These are phyloP conservation scores for Epinephelus cyanopodus DNA, from an alignment of 2,113 vertebrate species.

Conservation along the genomic window DNA sequence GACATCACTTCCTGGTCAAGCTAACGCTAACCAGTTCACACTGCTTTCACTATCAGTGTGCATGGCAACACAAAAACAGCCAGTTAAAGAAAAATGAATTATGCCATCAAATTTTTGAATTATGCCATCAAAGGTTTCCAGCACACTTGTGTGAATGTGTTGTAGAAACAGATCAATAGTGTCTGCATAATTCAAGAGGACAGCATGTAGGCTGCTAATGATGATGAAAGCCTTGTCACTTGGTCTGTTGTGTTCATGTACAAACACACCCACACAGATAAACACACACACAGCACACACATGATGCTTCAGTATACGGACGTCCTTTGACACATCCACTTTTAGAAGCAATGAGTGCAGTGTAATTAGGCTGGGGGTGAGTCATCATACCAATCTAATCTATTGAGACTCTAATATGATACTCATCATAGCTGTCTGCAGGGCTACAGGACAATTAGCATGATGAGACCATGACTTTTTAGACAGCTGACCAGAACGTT, in stretches of 20 bases:
- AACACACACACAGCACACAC: conserved; percentile 11
- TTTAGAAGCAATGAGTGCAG: conserved; percentile 23
- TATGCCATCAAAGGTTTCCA: conserved; percentile 29
- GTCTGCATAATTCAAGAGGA: conserved; percentile 87
- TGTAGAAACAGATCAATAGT: conserved; percentile 59
- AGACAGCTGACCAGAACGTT: not conserved
- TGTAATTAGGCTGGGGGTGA: conserved; percentile 56
- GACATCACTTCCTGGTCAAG: not conserved
- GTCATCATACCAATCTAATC: conserved; percentile 43
- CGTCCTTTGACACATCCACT: conserved; percentile 52
- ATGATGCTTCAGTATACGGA: conserved; percentile 24
- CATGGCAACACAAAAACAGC: conserved; percentile 7
- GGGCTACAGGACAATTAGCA: conserved; percentile 14
- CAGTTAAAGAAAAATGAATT: not conserved
- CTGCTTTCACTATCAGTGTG: not conserved
- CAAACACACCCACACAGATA: conserved; percentile 31
- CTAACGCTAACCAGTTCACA: not conserved
- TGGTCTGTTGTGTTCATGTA: conserved; percentile 53
- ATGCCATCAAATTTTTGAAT: conserved; percentile 35
- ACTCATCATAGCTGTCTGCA: conserved; percentile 14
- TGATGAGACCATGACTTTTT: not conserved
- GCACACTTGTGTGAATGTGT: not conserved
- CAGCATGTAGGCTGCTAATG: conserved; percentile 73
- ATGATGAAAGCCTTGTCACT: conserved; percentile 74
- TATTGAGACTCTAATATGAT: conserved; percentile 39